Evolutionary conservation across 2,113 vertebrate species (phyloP), one percentile per base, ranked within the genome.

Genomic region (Aptenodytes forsteri): DNA sequence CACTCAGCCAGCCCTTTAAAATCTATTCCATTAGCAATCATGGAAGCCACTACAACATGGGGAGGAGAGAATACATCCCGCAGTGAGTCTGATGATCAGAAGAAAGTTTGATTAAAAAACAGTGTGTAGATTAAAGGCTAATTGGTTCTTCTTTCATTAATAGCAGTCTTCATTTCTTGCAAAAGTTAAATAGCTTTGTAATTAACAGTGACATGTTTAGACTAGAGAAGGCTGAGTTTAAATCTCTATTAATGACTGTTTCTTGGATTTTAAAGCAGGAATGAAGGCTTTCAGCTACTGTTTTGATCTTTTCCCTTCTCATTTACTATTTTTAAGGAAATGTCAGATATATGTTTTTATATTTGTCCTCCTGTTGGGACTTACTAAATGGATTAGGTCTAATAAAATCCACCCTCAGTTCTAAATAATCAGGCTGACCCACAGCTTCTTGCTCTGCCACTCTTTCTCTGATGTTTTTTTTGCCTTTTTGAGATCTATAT

Each of bases 111-210:
- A 97, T 97, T 90, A 96, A 94, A 91, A 83, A 92, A 83, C 95
- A 94, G 52, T 84, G 87, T 88, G 94, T 92, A 89, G 95, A 89
- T 76, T 94, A 85, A 87, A 65, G 62, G 89, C 95, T 94, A 95
- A 94, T 96, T 89, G 94, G 87, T 93, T 90, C 93, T 84, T 89
- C 92, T 95, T 95, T 97, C 92, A 87, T 97, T 93, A 93, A 94
- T 92, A 92, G 91, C 89, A 64, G 79, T 89, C 84, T 93, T 94
- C 87, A 89, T 97, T 97, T 96, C 96, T 85, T 87, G 82, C 82
- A 91, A 79, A 95, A 89, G 61, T 96, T 96, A 91, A 95, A 91
- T 95, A 95, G 95, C 92, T 96, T 92, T 96, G 91, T 97, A 95
- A 93, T 97, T 97, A 94, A 90, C 71, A 66, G 87, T 90, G 88